Evolutionary conservation across 2,113 vertebrate genomes (phyloP).

Genomic region (Periophthalmus modestus): DNA sequence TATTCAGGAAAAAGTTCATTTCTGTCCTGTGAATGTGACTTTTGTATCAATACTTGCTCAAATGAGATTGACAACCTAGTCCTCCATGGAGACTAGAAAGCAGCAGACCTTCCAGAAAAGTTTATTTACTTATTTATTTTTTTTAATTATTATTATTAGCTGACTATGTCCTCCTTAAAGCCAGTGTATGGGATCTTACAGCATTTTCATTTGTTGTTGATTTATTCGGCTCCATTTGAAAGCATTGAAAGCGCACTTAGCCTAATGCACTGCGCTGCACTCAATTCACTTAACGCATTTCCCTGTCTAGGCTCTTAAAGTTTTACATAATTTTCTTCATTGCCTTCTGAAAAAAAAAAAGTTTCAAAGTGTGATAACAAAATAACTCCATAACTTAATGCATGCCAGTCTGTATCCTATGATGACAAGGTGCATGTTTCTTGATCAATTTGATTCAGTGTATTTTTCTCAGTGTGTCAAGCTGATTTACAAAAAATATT

Average conservation of each 20-base stretch:
- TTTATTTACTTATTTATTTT: too few species aligned
- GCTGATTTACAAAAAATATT: background rate
- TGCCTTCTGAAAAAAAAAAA: background rate
- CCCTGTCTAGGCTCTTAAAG: background rate
- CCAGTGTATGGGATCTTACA: background rate
- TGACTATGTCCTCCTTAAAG: background rate
- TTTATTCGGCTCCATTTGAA: background rate
- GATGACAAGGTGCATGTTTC: background rate
- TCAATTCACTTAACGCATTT: background rate
- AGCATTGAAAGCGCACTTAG: background rate
- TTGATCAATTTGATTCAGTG: background rate
- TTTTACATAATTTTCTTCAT: background rate
- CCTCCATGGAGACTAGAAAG: too few species aligned
- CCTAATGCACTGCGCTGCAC: background rate
- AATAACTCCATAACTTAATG: background rate
- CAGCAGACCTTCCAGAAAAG: too few species aligned
- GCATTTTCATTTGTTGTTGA: background rate
- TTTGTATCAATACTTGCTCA: too few species aligned
- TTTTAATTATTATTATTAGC: too few species aligned
- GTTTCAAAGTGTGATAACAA: background rate
- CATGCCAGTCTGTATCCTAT: conserved; percentile 23
- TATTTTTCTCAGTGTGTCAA: background rate
- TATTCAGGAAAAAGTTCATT: too few species aligned
- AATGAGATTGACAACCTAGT: too few species aligned
- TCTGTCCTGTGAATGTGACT: too few species aligned